Evolutionary conservation across 2,888 invertebrate species (phyloP).

Genomic region (Cerceris rybyensis): DNA sequence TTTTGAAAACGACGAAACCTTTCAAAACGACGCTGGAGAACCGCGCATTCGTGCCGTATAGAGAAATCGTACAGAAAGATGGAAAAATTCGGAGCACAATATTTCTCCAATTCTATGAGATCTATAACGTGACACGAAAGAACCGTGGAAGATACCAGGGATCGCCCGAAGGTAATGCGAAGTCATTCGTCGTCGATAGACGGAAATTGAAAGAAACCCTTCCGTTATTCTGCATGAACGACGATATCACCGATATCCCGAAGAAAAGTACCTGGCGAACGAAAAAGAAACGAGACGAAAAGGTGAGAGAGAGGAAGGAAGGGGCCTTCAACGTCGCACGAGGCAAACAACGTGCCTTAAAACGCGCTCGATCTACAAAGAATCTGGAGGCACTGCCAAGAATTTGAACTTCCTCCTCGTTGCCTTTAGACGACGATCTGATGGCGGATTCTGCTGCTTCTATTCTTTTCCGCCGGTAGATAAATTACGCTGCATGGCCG

Average conservation of each 20-base stretch:
- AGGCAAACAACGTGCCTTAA: constrained; percentile 14
- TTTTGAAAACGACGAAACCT: no score
- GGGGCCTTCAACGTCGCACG: not conserved
- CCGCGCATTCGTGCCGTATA: no score
- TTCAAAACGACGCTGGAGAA: no score
- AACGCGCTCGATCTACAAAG: constrained; percentile 31
- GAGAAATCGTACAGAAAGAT: no score
- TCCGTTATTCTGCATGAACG: not conserved
- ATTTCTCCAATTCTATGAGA: no score
- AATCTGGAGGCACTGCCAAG: constrained; percentile 60
- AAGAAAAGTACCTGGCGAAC: not conserved
- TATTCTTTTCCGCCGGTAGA: constrained; percentile 19
- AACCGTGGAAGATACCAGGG: not conserved
- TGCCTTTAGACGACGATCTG: not conserved
- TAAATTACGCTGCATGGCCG: not conserved
- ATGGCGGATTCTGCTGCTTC: constrained; percentile 21
- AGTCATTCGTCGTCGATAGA: not conserved
- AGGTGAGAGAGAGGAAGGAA: not conserved
- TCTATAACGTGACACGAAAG: not conserved
- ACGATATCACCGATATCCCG: not conserved
- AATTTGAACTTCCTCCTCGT: constrained; percentile 64
- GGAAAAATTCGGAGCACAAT: no score
- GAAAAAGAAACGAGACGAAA: not conserved
- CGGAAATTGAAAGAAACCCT: not conserved
- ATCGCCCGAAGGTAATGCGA: not conserved